Evolutionary conservation across 2,888 invertebrate genomes (phyloP), one percentile per base, ranked within the genome.

Genomic region (Rhyacophila evoluta): DNA sequence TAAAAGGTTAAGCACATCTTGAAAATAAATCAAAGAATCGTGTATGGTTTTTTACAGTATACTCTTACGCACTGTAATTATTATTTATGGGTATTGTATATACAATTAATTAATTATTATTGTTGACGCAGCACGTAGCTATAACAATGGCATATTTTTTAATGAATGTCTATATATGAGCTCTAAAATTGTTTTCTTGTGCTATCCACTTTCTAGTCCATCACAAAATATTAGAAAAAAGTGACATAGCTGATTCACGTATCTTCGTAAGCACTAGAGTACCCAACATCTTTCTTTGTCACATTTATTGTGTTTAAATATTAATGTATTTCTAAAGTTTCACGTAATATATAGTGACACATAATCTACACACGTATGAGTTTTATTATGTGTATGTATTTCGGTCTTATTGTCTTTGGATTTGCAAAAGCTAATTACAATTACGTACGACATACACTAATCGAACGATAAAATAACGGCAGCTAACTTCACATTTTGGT

Each of bases 41-140:
- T n/a, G n/a, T n/a, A n/a, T n/a, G n/a, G n/a, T n/a, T n/a, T n/a
- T n/a, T n/a, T n/a, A n/a, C n/a, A n/a, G n/a, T n/a, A n/a, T n/a
- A n/a, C n/a, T n/a, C n/a, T n/a, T n/a, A n/a, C n/a, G n/a, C n/a
- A n/a, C 19, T 19, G 25, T 25, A 15, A 25, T 25, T 8, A 55
- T 55, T 55, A 10, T 55, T 55, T 55, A 55, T 19, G 15, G 6
- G 19, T 55, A 8, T 55, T 15, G 10, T 10, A 55, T 55, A 25
- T 55, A 55, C 19, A 55, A 55, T 55, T 55, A 55, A 55, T 55
- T 25, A 55, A 55, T 25, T 25, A 55, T 55, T 55, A 2, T 55
- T 55, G 15, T 19, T 8, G 55, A 6, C 19, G n/a, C n/a, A 4
- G 5, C 55, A 25, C 25, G 8, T 55, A 25, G 1, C 8, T 55